phyloP scores from a whole-genome alignment of 2,797 vertebrate genomes.

The Brachymystax lenok region DNA sequence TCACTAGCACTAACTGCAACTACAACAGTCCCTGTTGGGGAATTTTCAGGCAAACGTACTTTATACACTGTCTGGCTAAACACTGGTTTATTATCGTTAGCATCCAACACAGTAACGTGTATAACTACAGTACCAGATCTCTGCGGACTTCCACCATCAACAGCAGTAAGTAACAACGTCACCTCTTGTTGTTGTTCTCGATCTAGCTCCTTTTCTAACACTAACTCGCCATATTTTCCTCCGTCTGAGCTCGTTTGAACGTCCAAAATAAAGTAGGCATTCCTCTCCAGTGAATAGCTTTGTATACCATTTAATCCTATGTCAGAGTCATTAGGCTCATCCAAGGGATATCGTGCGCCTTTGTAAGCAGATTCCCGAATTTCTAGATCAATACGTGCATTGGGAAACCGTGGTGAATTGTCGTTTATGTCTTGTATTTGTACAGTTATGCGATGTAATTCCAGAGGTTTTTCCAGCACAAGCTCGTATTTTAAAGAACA shows the following conservation, averaged over 20 bases:
- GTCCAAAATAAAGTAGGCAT: no score
- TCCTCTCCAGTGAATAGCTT: no score
- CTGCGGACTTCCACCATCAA: no score
- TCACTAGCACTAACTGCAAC: neutral
- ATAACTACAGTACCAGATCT: no score
- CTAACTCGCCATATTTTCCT: no score
- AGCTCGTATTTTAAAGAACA: constrained; percentile 43
- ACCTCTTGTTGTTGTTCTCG: no score
- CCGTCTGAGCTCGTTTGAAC: no score
- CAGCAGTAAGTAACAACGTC: no score
- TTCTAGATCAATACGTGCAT: constrained; percentile 29
- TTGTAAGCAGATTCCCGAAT: constrained; percentile 15
- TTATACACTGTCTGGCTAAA: no score
- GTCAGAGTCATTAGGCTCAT: constrained; percentile 13
- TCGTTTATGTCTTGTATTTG: constrained; percentile 53
- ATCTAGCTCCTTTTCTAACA: no score
- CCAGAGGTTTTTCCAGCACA: constrained; percentile 42
- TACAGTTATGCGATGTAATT: constrained; percentile 40
- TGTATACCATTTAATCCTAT: constrained; percentile 17
- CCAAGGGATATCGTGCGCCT: constrained; percentile 15
- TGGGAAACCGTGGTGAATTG: constrained; percentile 44
- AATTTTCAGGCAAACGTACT: neutral
- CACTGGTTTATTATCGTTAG: no score
- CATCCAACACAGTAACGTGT: no score
- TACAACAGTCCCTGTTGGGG: neutral